These are phyloP conservation scores for Andricus grossulariae DNA, from an alignment of 1,140 invertebrate genomes.

Conservation along the genomic window DNA sequence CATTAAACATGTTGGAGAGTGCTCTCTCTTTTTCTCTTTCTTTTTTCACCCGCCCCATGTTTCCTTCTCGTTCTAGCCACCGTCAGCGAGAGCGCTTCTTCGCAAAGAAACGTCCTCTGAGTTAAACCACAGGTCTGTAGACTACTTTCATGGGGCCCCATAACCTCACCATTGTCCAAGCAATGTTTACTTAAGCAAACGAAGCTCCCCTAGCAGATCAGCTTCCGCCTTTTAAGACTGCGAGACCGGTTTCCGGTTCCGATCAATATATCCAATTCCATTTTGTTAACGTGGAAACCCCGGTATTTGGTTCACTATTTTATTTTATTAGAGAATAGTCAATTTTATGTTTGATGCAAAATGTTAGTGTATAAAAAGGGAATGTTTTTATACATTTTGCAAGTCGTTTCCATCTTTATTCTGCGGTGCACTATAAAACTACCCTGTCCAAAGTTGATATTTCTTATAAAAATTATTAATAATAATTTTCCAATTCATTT, in stretches of 20 bases:
- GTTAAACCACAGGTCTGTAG: conserved; percentile 53
- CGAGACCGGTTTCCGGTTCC: conserved; percentile 45
- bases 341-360: too few relatives aligned
- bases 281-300: not conserved
- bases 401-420: too few relatives aligned
- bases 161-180: conserved; percentile 58
- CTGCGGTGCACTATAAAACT: too few relatives aligned
- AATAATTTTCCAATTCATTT: too few relatives aligned
- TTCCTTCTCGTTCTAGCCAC: conserved; percentile 39
- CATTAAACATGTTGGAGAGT: conserved; percentile 73
- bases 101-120: conserved; percentile 45
- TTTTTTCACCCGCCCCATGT: conserved; percentile 40
- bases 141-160: conserved; percentile 40
- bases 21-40: conserved; percentile 53
- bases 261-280: conserved; percentile 54
- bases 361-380: too few relatives aligned
- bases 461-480: too few relatives aligned
- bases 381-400: too few relatives aligned
- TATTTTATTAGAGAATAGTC: not conserved
- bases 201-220: conserved; percentile 54
- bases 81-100: not conserved
- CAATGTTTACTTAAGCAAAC: conserved; percentile 74
- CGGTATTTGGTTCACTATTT: not conserved
- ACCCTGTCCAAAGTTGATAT: too few relatives aligned
- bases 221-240: conserved; percentile 51